Percentiles rank a stretch among this genome's conserved stretches.
These are phyloP conservation scores for Lutjanus campechanus DNA, from an alignment of 2,797 vertebrate species.

Conservation along the genomic window DNA sequence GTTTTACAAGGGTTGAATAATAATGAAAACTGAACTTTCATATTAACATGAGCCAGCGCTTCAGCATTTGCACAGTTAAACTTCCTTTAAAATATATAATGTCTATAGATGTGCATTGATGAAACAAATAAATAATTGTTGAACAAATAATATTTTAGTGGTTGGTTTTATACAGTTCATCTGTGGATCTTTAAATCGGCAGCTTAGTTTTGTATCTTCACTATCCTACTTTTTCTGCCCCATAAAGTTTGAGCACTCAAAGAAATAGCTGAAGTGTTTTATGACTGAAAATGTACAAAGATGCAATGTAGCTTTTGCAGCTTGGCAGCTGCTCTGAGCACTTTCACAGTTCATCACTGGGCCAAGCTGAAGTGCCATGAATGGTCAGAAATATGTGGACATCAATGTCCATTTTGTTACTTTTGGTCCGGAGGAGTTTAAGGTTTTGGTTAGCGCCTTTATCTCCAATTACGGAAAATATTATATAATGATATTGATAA, in stretches of 20 bases:
- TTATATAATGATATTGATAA: neutral
- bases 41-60: neutral
- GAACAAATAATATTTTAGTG: neutral
- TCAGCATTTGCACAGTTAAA: neutral
- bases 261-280: slow-evolving; percentile 12
- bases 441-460: neutral
- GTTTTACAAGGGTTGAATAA: slow-evolving; percentile 11
- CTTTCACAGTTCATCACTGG: slow-evolving; percentile 9
- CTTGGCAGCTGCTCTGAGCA: slow-evolving; percentile 2
- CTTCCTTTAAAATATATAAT: slow-evolving; percentile 7
- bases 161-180: neutral
- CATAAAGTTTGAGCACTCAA: slow-evolving; percentile 4
- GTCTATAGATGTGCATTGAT: neutral
- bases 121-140: neutral
- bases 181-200: slow-evolving; percentile 16
- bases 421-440: neutral
- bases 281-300: slow-evolving; percentile 14
- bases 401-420: neutral
- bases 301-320: slow-evolving; percentile 1
- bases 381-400: neutral
- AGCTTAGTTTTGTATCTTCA: neutral
- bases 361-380: neutral
- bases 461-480: neutral
- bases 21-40: slow-evolving; percentile 4
- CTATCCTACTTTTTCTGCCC: neutral